phyloP scores from a whole-genome alignment of 2,888 invertebrate genomes.

The Agriopis marginaria region DNA sequence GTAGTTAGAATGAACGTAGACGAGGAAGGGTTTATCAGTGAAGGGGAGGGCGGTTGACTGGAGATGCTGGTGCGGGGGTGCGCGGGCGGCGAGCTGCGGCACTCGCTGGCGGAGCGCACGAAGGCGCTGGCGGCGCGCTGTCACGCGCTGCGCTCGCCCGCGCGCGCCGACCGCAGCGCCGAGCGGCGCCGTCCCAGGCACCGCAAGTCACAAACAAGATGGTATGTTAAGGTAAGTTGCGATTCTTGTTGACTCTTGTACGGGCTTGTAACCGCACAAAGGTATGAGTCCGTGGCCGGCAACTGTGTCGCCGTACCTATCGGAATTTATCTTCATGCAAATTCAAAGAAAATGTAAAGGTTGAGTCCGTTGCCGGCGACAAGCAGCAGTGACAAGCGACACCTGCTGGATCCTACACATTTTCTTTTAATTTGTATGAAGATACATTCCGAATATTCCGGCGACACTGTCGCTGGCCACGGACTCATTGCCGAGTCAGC shows the following conservation, averaged over 20 bases:
- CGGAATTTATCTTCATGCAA: too few species aligned
- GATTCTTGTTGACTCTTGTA: slow-evolving; percentile 31
- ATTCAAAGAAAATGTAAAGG: too few species aligned
- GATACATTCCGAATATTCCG: too few species aligned
- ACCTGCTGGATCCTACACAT: too few species aligned
- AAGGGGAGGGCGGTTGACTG: slow-evolving; percentile 66
- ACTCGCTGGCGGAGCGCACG: slow-evolving; percentile 81
- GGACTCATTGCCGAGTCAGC: too few species aligned
- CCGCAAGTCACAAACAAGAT: slow-evolving; percentile 87
- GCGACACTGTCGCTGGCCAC: too few species aligned
- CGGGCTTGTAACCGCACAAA: too few species aligned
- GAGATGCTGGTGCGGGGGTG: slow-evolving; percentile 80
- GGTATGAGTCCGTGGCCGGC: too few species aligned
- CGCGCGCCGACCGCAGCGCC: slow-evolving; percentile 66
- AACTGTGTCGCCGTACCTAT: too few species aligned
- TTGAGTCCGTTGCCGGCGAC: too few species aligned
- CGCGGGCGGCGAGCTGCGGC: slow-evolving; percentile 78
- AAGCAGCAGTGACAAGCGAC: too few species aligned
- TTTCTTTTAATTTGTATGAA: too few species aligned
- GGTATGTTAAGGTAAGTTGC: slow-evolving; percentile 91
- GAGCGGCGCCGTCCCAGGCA: slow-evolving; percentile 77
- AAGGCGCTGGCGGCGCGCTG: slow-evolving; percentile 82
- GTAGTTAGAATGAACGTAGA: slow-evolving; percentile 55
- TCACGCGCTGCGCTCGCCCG: slow-evolving; percentile 79
- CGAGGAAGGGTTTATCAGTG: slow-evolving; percentile 52